Base-by-base conservation (phyloP, 2,113 vertebrate species). In the Chlorodrepanis virens region DNA sequence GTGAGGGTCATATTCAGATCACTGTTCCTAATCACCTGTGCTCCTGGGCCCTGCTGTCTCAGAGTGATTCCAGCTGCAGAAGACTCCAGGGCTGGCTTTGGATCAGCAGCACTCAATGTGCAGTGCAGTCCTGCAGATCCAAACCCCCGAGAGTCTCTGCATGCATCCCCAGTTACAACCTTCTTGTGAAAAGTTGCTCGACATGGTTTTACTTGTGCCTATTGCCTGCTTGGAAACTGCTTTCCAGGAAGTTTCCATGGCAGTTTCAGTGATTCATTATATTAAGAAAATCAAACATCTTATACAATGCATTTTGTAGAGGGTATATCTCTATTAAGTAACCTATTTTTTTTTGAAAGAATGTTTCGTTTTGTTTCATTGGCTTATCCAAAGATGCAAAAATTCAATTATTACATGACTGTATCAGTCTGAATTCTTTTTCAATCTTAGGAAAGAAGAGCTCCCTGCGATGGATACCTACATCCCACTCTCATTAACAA, bases 81-180 rank as follows among this genome's bases (percentile, higher is more conserved):
- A 31, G 44, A 31, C 33, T 42, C 7, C 10, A 47, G 44, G n/a
- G 14, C 16, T 14, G 33, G 20, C 15, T 53, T 54, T 24, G 23
- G 50, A 10, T 6, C 27, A 12, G 53, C 18, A 40, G 6, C 2
- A 13, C 15, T 3, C 37, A 25, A 6, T 2, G 12, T 3, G 31
- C 22, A 47, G 21, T 1, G 14, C 5, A 29, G 19, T 9, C 23
- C 35, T 80, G 40, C 29, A 79, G 44, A n/a, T 4, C 37, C 67
- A 39, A 79, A 57, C 9, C n/a, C 37, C 21, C 2, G 8, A 23
- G 47, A 42, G 4, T 5, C 53, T 37, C 69, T 28, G 11, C 0
- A 0, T 11, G 33, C 4, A 2, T 31, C 22, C 35, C 3, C 35
- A 28, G 4, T 0, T 39, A 29, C 37, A 64, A 50, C 42, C 20